A percentile compares a stretch with the other conserved stretches of the same genome.
phyloP scores from a whole-genome alignment of 2,888 invertebrate species.

The Oegoconia quadripuncta region DNA sequence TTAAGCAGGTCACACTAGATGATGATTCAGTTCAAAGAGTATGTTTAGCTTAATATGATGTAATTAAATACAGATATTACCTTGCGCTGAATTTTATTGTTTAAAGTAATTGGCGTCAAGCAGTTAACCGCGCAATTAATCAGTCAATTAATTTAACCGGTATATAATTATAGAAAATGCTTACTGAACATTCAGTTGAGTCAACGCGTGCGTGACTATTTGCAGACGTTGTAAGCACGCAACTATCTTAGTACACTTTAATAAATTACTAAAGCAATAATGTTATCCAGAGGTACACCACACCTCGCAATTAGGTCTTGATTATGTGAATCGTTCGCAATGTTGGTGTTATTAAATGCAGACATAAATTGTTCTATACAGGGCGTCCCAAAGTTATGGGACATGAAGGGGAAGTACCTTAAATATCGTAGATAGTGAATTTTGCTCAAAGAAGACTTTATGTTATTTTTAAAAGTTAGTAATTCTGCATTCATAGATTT shows the following conservation, averaged over 20 bases:
- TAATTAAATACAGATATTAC: neutral
- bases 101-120: conserved; percentile 4
- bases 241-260: conserved; percentile 2
- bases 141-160: conserved; percentile 12
- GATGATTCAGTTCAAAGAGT: too few relatives aligned
- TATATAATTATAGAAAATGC: conserved; percentile 6
- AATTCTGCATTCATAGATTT: too few relatives aligned
- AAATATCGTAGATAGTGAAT: too few relatives aligned
- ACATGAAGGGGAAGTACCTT: too few relatives aligned
- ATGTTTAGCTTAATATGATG: too few relatives aligned
- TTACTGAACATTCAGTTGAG: neutral
- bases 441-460: too few relatives aligned
- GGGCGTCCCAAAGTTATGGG: conserved; percentile 38
- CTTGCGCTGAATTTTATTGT: neutral
- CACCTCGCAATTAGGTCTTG: conserved; percentile 57
- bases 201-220: conserved; percentile 24
- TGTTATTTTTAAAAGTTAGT: too few relatives aligned
- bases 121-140: conserved; percentile 6
- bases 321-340: conserved; percentile 46
- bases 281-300: conserved; percentile 37
- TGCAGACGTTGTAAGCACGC: conserved; percentile 33
- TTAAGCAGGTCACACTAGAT: too few relatives aligned
- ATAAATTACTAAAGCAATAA: conserved; percentile 49
- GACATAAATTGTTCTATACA: conserved; percentile 31
- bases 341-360: conserved; percentile 28